Base-by-base conservation (phyloP, 2,888 invertebrate species). In the Tanypteryx hageni region DNA sequence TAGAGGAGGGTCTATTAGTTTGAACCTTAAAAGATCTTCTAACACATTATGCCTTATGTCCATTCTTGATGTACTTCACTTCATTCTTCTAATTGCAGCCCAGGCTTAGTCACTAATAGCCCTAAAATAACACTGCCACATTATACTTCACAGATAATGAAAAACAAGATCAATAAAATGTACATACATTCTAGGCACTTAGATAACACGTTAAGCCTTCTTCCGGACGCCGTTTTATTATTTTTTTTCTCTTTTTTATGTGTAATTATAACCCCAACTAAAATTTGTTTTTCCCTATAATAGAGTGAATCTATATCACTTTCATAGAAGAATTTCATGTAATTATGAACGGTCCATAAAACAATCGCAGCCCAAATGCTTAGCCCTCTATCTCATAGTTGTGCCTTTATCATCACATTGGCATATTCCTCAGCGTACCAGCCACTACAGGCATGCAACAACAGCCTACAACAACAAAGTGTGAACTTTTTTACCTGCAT, bases 171-270 rank as follows among this genome's bases (percentile, higher is more conserved):
- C 44, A 92, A 82, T 92, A 92, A 83, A 84, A 82, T 92, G 82
- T 83, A 92, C 92, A 92, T 92, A 92, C 92, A 83, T 82, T 92
- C 92, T 92, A 92, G 92, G 92, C 92, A 92, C 92, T 92, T 92
- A 92, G 92, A 92, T 82, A 92, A 92, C 82, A 64, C 61, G 22
- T 68, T 92, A 84, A 92, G 84, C 83, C 82, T 83, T 92, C 61
- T 92, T 92, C 82, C 61, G 64, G 61, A 89, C 89, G 64, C 64
- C 89, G 64, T 89, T 89, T 64, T 64, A 68, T 86, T 61, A 68
- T 57, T 89, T 89, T 64, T 89, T 89, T 89, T 44, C 59, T 31
- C 27, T 18, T 89, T 89, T 85, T 89, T 68, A 83, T 18, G 68
- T 89, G 68, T 89, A 56, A 89, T 89, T 31, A 89, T 89, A 89